Conservation (phyloP, 1,140 invertebrate genomes). For the Arion vulgaris region DNA sequence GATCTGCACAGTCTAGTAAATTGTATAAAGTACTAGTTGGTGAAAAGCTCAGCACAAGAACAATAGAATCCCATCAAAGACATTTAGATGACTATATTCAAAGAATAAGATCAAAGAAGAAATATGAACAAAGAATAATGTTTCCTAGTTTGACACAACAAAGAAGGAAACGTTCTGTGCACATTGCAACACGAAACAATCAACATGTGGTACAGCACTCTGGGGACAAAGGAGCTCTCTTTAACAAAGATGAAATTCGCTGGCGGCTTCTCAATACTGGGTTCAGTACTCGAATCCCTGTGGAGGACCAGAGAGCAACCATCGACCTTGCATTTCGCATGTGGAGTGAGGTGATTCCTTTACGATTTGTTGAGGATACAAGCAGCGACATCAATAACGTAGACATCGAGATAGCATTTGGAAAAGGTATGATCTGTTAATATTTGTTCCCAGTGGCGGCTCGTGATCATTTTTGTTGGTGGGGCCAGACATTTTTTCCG, state of each 20-base stretch:
- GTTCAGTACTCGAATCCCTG: constrained; percentile 71
- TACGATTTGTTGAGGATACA: constrained; percentile 71
- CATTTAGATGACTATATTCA: constrained; percentile 24
- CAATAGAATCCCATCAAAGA: background rate
- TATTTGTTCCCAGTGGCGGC: no score
- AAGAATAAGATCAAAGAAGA: background rate
- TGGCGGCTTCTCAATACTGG: constrained; percentile 71
- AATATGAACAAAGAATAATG: background rate
- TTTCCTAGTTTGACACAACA: constrained; percentile 10
- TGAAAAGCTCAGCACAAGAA: background rate
- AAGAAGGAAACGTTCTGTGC: constrained; percentile 52
- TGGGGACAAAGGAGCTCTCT: constrained; percentile 41
- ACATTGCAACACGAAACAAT: constrained; percentile 47
- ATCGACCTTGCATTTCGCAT: constrained; percentile 73
- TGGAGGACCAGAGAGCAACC: constrained; percentile 70
- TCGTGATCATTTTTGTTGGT: no score
- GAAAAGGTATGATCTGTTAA: constrained; percentile 71
- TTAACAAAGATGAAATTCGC: constrained; percentile 67
- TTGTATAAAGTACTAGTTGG: background rate
- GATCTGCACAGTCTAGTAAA: background rate
- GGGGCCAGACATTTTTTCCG: no score
- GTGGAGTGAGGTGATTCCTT: constrained; percentile 74
- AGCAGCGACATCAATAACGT: constrained; percentile 66
- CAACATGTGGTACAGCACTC: constrained; percentile 25
- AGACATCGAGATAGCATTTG: constrained; percentile 74